Conservation (phyloP, 2,113 vertebrate genomes). For the Pholis gunnellus region DNA sequence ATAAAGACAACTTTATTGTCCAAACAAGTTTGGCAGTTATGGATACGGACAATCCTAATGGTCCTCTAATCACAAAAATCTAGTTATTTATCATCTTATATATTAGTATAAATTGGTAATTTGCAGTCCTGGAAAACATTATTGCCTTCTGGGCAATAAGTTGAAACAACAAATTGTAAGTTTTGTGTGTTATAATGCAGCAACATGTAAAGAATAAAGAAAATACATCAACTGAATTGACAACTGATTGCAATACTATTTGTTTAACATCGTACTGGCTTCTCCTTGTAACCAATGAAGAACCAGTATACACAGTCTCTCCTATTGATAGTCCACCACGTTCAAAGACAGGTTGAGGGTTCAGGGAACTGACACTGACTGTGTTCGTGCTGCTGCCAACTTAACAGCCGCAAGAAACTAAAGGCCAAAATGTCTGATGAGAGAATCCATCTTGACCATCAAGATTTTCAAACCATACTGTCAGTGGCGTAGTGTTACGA, state of each 20-base stretch:
- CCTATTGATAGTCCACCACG: not conserved
- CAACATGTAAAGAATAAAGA: not conserved
- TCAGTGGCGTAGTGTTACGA: no score
- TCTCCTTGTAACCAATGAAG: not conserved
- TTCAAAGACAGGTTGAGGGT: not conserved
- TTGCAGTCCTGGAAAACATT: not conserved
- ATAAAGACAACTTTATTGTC: not conserved
- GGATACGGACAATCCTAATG: not conserved
- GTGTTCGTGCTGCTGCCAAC: not conserved
- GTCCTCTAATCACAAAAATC: not conserved
- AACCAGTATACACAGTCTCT: not conserved
- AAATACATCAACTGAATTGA: constrained; percentile 23
- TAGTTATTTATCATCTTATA: not conserved
- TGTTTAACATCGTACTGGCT: not conserved
- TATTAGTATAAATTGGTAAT: not conserved
- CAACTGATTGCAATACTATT: not conserved
- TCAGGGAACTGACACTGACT: not conserved
- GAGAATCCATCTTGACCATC: not conserved
- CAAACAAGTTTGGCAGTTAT: not conserved
- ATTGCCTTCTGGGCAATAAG: not conserved
- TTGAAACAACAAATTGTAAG: not conserved
- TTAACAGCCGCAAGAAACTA: not conserved
- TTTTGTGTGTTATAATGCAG: not conserved
- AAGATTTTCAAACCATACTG: not conserved
- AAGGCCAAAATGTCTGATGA: not conserved